These are phyloP conservation scores for Otis tarda DNA, from an alignment of 2,113 vertebrate genomes.

Conservation along the genomic window DNA sequence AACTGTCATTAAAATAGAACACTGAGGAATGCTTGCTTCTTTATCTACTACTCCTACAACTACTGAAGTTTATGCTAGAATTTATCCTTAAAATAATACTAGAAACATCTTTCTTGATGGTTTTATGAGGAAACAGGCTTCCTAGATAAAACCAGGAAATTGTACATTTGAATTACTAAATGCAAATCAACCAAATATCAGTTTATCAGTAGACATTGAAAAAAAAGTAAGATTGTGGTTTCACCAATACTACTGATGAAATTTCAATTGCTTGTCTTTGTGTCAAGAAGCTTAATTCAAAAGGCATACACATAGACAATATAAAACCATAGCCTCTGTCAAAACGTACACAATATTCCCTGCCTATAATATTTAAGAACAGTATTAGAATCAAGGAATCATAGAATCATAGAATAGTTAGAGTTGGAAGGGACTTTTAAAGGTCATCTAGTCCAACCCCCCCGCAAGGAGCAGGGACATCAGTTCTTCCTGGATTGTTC, in stretches of 20 bases:
- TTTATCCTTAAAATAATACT: neutral
- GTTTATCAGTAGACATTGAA: neutral
- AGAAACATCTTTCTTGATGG: neutral
- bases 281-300: neutral
- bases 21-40: neutral
- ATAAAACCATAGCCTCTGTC: neutral
- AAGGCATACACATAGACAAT: neutral
- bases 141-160: neutral
- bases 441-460: too few relatives aligned
- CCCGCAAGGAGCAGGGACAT: too few relatives aligned
- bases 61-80: neutral
- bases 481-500: neutral
- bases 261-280: neutral
- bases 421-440: too few relatives aligned
- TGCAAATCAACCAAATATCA: neutral
- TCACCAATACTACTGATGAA: neutral
- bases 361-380: neutral
- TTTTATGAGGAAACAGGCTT: neutral
- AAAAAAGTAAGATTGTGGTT: neutral
- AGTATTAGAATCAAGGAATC: neutral
- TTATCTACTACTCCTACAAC: neutral
- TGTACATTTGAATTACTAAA: neutral
- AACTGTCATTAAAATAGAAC: neutral
- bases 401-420: too few relatives aligned
- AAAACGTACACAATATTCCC: neutral